Base-by-base conservation (phyloP, 2,888 invertebrate species). In the Dryomyza anilis region DNA sequence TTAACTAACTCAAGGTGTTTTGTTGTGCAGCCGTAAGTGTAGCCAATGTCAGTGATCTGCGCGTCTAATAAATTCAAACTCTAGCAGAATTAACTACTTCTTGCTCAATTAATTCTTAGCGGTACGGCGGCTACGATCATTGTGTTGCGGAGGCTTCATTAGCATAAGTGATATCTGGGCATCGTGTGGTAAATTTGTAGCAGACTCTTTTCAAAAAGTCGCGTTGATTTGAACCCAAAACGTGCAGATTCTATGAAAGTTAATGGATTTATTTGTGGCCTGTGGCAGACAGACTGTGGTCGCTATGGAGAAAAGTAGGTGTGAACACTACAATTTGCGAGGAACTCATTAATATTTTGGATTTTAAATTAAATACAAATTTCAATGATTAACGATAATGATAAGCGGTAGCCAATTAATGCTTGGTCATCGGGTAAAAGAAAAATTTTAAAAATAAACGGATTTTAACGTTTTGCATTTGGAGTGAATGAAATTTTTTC, bases 21-120 rank as follows among this genome's bases (percentile, higher is more conserved):
- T 23, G 43, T 14, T 43, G 39, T 23, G 27, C 36, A 33, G 50
- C 3, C 25, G 27, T 6, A 1, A n/a, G 30, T 33, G n/a, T 14
- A 25, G 53, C 30, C 48, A 50, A 19, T 36, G 56, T 56, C 39
- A 56, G 56, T 39, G 56, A 39, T 56, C 56, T 58, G 45, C 16
- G 14, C 45, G 46, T 52, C 30, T 53, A 62, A 43, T 43, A 62
- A 62, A 29, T 52, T 45, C 43, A 25, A 57, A 39, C 14, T 58
- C 29, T n/a, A 10, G 46, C 29, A 23, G 30, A 63, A 64, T 60
- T 58, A 63, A 64, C 57, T 65, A 53, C 65, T 65, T 63, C 69
- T 60, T 65, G 66, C 65, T 67, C 70, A 69, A 70, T 70, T 70
- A 70, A 70, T 70, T 69, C 59, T 36, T n/a, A 1, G 58, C 12